Conservation (phyloP, 2,888 invertebrate genomes). For the Pogonocherus hispidulus region DNA sequence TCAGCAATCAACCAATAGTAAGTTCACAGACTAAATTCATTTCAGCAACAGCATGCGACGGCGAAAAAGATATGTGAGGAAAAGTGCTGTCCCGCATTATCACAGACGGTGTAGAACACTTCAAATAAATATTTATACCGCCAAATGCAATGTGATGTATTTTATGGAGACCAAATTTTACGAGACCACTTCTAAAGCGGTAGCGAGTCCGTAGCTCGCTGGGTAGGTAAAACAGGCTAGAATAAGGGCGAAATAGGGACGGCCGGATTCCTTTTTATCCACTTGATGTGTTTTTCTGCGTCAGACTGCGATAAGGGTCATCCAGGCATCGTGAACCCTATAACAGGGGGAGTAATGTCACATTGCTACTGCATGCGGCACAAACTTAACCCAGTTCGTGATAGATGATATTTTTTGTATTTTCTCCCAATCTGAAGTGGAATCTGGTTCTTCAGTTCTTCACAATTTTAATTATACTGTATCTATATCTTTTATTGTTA, state of each 20-base stretch:
- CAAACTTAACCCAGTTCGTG: slow-evolving; percentile 54
- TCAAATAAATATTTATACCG: slow-evolving; percentile 22
- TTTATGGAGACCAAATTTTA: slow-evolving; percentile 57
- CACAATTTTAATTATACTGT: too few relatives aligned
- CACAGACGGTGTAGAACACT: background rate
- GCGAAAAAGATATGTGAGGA: background rate
- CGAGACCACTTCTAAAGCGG: slow-evolving; percentile 57
- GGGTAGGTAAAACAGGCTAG: slow-evolving; percentile 52
- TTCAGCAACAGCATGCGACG: too few relatives aligned
- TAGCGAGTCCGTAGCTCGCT: slow-evolving; percentile 54
- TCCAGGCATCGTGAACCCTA: slow-evolving; percentile 57
- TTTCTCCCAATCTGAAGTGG: slow-evolving; percentile 3
- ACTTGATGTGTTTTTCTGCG: slow-evolving; percentile 65
- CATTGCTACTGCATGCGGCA: slow-evolving; percentile 47
- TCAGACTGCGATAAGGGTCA: slow-evolving; percentile 62
- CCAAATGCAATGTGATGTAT: slow-evolving; percentile 44
- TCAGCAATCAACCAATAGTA: too few relatives aligned
- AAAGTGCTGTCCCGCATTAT: background rate
- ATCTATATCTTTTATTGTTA: too few relatives aligned
- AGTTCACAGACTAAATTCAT: too few relatives aligned
- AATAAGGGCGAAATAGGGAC: slow-evolving; percentile 40
- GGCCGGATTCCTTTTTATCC: slow-evolving; percentile 63
- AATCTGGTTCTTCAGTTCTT: background rate
- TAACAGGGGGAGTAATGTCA: slow-evolving; percentile 42
- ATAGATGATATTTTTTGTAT: slow-evolving; percentile 42